These are phyloP conservation scores for Cheirogaleus major DNA, from an alignment of 2,797 vertebrate genomes.

Conservation along the genomic window DNA sequence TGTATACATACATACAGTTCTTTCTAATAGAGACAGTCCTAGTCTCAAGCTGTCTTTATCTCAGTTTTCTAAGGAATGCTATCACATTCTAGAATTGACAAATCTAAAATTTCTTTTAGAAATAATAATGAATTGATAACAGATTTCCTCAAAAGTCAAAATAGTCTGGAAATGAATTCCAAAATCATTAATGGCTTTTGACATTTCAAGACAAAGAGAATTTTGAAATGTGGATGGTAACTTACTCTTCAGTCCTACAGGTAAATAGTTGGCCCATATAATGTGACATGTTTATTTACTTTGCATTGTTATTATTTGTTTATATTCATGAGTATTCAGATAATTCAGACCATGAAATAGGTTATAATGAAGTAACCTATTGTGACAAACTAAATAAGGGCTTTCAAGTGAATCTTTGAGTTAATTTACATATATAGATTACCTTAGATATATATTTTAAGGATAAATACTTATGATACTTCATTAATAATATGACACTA, in stretches of 20 bases:
- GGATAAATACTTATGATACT: background rate
- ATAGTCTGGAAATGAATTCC: background rate
- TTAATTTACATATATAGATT: background rate
- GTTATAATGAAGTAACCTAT: background rate
- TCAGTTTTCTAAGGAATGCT: slow-evolving; percentile 11
- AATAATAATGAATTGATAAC: background rate
- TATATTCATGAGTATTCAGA: background rate
- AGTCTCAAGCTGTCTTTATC: background rate
- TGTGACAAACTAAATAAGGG: background rate
- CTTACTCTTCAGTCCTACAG: background rate
- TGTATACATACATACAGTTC: background rate
- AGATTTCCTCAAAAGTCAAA: background rate
- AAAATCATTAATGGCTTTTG: background rate
- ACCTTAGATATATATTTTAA: background rate
- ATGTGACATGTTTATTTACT: background rate
- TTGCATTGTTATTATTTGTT: background rate
- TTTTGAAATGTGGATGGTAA: background rate
- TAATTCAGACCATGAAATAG: background rate
- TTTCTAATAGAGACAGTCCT: background rate
- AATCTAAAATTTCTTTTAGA: background rate
- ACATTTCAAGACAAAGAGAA: background rate
- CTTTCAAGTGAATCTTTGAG: background rate
- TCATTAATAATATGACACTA: background rate
- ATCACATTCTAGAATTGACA: background rate
- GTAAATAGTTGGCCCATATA: background rate